These are phyloP conservation scores for Noctua pronuba DNA, from an alignment of 2,888 invertebrate species.

Conservation along the genomic window DNA sequence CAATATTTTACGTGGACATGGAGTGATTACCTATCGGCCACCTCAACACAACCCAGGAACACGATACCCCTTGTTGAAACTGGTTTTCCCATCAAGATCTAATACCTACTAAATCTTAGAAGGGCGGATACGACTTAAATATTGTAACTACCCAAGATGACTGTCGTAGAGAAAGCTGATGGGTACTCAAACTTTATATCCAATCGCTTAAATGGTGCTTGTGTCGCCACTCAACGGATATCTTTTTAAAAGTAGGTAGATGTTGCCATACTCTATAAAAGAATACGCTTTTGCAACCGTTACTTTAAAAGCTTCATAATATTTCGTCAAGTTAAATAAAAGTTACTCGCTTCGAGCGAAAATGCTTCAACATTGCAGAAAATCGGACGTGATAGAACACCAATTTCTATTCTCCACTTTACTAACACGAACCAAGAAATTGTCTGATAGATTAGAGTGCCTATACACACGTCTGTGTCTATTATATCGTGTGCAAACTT, in stretches of 20 bases:
- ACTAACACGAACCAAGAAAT: slow-evolving; percentile 30
- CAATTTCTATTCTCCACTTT: slow-evolving; percentile 19
- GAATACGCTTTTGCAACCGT: slow-evolving; percentile 26
- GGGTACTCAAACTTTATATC: slow-evolving; percentile 67
- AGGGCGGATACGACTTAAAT: slow-evolving; percentile 17
- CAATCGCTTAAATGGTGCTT: slow-evolving; percentile 65
- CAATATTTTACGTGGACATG: not conserved
- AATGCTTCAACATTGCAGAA: not conserved
- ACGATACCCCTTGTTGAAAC: not conserved
- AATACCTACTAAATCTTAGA: slow-evolving; percentile 1
- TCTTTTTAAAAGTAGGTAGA: slow-evolving; percentile 53
- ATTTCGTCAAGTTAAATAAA: slow-evolving; percentile 15
- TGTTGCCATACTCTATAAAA: slow-evolving; percentile 42
- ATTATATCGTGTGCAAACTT: slow-evolving; percentile 62
- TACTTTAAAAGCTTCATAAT: slow-evolving; percentile 27
- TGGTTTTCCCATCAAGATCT: slow-evolving; percentile 3
- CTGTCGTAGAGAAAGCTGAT: slow-evolving; percentile 59
- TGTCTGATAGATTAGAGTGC: slow-evolving; percentile 34
- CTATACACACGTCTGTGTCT: slow-evolving; percentile 9
- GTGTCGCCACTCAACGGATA: slow-evolving; percentile 49
- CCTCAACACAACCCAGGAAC: not conserved
- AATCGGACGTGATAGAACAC: not conserved
- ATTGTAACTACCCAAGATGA: slow-evolving; percentile 47
- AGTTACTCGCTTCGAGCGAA: not conserved
- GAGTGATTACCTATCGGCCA: no score